Evolutionary conservation across 2,113 vertebrate species (phyloP), one percentile per base, ranked within the genome.

Genomic region (Trichomycterus rosablanca): DNA sequence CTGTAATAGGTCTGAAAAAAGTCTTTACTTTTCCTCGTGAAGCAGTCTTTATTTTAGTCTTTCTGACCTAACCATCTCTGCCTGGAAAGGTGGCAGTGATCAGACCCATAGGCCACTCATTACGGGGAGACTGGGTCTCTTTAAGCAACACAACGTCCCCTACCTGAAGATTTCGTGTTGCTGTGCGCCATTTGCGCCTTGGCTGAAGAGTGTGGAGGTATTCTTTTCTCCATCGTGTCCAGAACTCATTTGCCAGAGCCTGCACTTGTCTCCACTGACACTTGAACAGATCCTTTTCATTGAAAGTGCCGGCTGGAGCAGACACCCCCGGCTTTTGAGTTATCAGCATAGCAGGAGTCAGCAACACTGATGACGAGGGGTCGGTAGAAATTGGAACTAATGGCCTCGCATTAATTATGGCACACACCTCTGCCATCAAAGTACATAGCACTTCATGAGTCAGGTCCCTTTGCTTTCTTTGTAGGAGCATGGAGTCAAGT

Each of bases 111-210:
- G 8, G 42, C 42, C 42, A 44, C 42, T 7, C 7, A 4, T 44
- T 44, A 9, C 16, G 42, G 42, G 42, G 42, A 18, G 42, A 44
- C 42, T 44, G 42, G 18, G 42, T n/a, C n/a, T n/a, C n/a, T n/a
- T 44, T 44, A 44, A 44, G 42, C 42, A 44, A n/a, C n/a, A 44
- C 42, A 44, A 18, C 16, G 15, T 44, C 42, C 16, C 16, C 42
- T 9, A 44, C 42, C 42, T 7, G 42, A 44, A 44, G 42, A 44
- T 44, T 15, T 5, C 4, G 42, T 18, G 42, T 44, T 7, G 9
- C 42, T 6, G 16, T 18, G 15, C 23, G 52, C 59, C 64, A 72
- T 48, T 63, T 63, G 26, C 48, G 26, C 20, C 54, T 34, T 34
- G 46, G 30, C 18, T 60, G 43, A 28, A 52, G 65, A 22, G 46